A percentile compares a stretch with the other conserved stretches of the same genome.
Evolutionary conservation across 2,797 vertebrate species (phyloP).

Genomic region (Vipera ursinii): DNA sequence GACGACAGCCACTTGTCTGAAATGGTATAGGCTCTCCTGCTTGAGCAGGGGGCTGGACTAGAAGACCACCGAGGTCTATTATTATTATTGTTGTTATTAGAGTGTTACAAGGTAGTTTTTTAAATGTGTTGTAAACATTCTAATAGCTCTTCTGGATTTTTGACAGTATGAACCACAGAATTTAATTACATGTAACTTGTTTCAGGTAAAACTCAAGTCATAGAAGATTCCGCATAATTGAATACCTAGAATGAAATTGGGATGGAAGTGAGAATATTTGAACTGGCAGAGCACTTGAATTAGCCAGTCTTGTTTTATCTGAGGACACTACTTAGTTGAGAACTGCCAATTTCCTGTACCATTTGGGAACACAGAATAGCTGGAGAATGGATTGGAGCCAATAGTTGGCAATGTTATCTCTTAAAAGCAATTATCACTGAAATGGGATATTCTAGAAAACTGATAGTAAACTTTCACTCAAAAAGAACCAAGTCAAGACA

Average conservation of each 20-base stretch:
- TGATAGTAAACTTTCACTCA: background rate
- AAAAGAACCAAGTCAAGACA: background rate
- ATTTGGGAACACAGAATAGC: background rate
- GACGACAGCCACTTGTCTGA: no score
- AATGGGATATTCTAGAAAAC: background rate
- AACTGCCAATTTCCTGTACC: background rate
- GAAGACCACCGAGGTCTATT: no score
- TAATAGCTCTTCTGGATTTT: background rate
- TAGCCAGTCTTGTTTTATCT: background rate
- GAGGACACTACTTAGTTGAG: background rate
- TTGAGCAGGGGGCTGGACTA: no score
- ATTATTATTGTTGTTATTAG: no score
- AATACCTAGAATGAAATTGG: constrained; percentile 4
- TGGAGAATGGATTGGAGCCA: background rate
- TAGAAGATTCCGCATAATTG: background rate
- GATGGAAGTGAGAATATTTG: background rate
- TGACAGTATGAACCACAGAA: background rate
- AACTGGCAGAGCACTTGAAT: background rate
- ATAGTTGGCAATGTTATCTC: background rate
- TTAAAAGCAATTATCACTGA: background rate
- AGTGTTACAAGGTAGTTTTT: background rate
- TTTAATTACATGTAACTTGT: background rate
- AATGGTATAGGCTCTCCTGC: no score
- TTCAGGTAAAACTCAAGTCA: background rate
- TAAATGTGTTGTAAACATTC: background rate